Percentiles rank a stretch among this genome's conserved stretches.
Evolutionary conservation across 2,113 vertebrate species (phyloP).

Genomic region (Camelus dromedarius): DNA sequence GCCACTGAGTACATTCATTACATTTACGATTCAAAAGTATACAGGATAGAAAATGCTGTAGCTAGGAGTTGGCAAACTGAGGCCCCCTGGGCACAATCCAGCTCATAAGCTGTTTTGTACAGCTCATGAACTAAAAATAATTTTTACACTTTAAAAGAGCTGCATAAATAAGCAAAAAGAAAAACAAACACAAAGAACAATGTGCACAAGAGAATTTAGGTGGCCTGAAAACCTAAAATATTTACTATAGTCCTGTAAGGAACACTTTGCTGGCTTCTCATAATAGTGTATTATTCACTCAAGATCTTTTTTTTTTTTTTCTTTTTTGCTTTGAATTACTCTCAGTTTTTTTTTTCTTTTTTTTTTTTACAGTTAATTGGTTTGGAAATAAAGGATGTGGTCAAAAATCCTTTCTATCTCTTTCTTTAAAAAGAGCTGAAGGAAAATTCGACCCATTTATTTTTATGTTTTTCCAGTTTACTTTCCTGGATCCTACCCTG

Average conservation of each 20-base stretch:
- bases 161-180: not conserved
- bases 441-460: not conserved
- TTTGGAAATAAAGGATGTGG: not conserved
- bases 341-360: not conserved
- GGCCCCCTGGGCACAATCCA: rapidly evolving
- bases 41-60: not conserved
- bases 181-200: not conserved
- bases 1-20: not conserved
- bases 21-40: not conserved
- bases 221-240: not conserved
- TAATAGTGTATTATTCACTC: not conserved
- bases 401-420: not conserved
- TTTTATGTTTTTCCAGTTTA: not conserved
- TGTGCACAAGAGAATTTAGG: not conserved
- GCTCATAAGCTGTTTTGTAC: not conserved
- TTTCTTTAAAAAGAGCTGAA: not conserved
- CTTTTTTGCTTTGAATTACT: not conserved
- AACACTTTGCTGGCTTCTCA: not conserved
- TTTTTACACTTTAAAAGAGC: not conserved
- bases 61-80: not conserved
- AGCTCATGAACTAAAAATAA: not conserved
- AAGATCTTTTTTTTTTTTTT: not conserved
- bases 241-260: not conserved
- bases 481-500: not conserved
- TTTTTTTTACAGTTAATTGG: not conserved